Evolutionary conservation across 2,888 invertebrate species (phyloP), one percentile per base, ranked within the genome.

Genomic region (Eupithecia exiguata): DNA sequence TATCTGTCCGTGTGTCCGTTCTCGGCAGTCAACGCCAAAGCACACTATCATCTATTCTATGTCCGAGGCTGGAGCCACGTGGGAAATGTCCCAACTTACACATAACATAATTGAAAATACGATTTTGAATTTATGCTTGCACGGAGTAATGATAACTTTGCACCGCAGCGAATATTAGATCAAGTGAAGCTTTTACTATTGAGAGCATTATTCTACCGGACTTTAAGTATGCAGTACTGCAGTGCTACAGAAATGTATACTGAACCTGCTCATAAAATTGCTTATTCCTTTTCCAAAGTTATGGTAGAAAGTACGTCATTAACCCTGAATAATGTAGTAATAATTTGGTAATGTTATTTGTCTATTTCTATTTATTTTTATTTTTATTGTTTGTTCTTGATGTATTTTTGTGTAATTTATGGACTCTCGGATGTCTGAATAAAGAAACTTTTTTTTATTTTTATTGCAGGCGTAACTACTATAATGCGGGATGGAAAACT

Each of bases 31-130:
- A 35, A 35, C 62, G 62, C 62, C 18, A 7, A 30, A 9, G 14
- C 10, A 18, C 35, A 30, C 62, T 35, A 9, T 35, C 18, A 35
- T 62, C 30, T 35, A 65, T 5, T 36, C 63, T 36, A 21, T 65
- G 63, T 18, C 68, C 71, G 74, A 81, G 84, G 81, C 82, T 79
- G 75, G 78, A 71, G 79, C 78, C 88, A 62, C 88, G 65, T 46
- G 88, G 87, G 88, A 86, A 82, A 83, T 84, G 84, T 79, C 83
- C 80, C 79, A 84, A 86, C 84, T 87, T 80, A 83, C 84, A 83
- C 38, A 82, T 82, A 84, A 84, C 84, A 83, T 89, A 89, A 90
- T 90, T 89, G 90, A 90, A 89, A 88, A 90, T 89, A 84, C 86
- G 83, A 86, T 89, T 88, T 84, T 80, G 83, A 88, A 88, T 89